Conservation (phyloP, 2,888 invertebrate species). For the Clistopyga incitator region DNA sequence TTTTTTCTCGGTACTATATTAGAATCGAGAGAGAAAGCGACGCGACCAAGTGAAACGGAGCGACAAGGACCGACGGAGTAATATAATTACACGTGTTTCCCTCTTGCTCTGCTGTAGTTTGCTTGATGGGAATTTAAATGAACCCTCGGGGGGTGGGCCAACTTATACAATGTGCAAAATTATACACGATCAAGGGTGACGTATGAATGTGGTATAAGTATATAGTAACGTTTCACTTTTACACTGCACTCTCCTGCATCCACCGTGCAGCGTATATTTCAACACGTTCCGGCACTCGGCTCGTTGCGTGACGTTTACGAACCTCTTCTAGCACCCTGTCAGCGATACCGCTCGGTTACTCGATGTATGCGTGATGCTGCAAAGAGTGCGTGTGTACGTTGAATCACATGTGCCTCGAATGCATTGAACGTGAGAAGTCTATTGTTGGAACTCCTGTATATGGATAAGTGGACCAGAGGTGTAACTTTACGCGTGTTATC, state of each 20-base stretch:
- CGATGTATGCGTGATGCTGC: conserved; percentile 1
- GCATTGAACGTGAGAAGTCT: conserved; percentile 2
- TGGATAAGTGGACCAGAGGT: conserved; percentile 51
- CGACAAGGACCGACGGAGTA: conserved; percentile 45
- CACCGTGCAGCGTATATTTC: conserved; percentile 18
- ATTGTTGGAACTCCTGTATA: conserved; percentile 27
- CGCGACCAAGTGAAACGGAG: background rate
- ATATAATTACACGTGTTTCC: conserved; percentile 37
- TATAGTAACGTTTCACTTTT: conserved; percentile 30
- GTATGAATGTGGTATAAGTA: conserved; percentile 1
- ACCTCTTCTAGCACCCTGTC: conserved; percentile 29
- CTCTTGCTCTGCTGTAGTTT: conserved; percentile 42
- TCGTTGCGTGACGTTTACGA: conserved; percentile 36
- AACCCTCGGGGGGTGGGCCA: conserved; percentile 65
- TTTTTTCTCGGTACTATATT: conserved; percentile 52
- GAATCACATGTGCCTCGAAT: conserved; percentile 7
- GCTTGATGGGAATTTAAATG: conserved; percentile 39
- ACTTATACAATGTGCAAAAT: conserved; percentile 78
- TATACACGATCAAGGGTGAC: conserved; percentile 75
- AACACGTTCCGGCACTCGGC: conserved; percentile 51
- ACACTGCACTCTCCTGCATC: conserved; percentile 19
- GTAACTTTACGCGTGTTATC: conserved; percentile 55
- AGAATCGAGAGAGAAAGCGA: conserved; percentile 11
- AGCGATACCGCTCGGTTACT: conserved; percentile 30
- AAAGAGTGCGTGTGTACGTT: conserved; percentile 26